Percentiles rank a stretch among this genome's conserved stretches.
Evolutionary conservation across 2,113 vertebrate species (phyloP).

Genomic region (Periophthalmodon schlosseri): DNA sequence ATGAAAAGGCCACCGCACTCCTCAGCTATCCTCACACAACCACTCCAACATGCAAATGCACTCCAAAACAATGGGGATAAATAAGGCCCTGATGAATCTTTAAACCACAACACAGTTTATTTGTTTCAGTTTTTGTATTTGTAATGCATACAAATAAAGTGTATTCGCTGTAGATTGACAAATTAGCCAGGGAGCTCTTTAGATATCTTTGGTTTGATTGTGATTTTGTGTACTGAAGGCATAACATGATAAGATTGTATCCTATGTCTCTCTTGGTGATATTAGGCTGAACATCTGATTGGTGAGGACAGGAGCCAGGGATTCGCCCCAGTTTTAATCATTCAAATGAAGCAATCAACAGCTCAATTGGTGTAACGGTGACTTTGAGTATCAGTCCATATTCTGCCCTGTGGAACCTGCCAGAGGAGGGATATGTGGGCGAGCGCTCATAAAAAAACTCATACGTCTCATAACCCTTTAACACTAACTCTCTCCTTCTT

Average conservation of each 20-base stretch:
- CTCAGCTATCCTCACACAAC: conserved; percentile 45
- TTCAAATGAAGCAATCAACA: conserved; percentile 65
- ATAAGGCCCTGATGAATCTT: conserved; percentile 49
- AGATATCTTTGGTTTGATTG: conserved; percentile 1
- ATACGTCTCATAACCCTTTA: conserved; percentile 58
- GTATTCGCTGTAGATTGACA: conserved; percentile 10
- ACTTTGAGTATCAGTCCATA: conserved; percentile 55
- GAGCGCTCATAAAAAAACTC: conserved; percentile 58
- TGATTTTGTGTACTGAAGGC: conserved; percentile 28
- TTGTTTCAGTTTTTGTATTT: conserved; percentile 26
- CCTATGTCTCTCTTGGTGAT: conserved; percentile 18
- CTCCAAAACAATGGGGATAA: conserved; percentile 39
- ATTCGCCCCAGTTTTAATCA: conserved; percentile 55
- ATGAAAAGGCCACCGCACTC: conserved; percentile 61
- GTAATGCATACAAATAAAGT: conserved; percentile 8
- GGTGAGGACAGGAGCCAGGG: conserved; percentile 32
- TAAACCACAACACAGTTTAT: conserved; percentile 31
- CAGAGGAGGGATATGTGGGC: conserved; percentile 39
- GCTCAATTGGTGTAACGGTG: conserved; percentile 62
- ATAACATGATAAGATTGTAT: conserved; percentile 11
- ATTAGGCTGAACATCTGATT: conserved; percentile 9
- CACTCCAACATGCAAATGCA: conserved; percentile 20
- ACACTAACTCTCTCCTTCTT: conserved; percentile 50
- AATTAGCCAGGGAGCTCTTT: conserved; percentile 5
- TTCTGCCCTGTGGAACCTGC: conserved; percentile 47